Base-by-base conservation (phyloP, 2,113 vertebrate genomes). In the Esox niger region DNA sequence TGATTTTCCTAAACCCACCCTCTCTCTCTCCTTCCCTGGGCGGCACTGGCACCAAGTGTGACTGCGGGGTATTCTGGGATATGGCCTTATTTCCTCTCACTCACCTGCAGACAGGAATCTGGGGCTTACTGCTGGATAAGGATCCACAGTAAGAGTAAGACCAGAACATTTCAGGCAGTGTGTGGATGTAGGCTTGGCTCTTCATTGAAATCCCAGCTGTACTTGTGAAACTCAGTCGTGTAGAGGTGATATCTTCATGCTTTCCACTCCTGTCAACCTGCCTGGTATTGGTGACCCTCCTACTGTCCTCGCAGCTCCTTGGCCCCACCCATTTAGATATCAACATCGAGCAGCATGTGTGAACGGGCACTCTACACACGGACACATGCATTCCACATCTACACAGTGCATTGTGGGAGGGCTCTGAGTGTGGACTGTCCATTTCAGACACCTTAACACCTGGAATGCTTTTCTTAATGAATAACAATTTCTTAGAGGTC, bases 381-480 rank as follows among this genome's bases (percentile, higher is more conserved):
- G 27, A 65, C 33, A 32, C 25, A 56, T 26, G 64, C 74, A 67
- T 78, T 76, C 66, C 65, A 49, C 27, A 31, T 56, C 15, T 38
- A 64, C 64, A 73, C 62, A 70, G 61, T 57, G 31, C 33, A 35
- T 64, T 59, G 58, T 64, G 61, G 23, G 61, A 52, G 0, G 47
- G 47, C 6, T 17, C n/a, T 5, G 13, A 64, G 66, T 66, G 60
- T 79, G 54, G 69, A 61, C 3, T 2, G n/a, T 69, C 71, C n/a
- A 7, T 43, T 8, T 70, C 47, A 23, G 35, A 68, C 71, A 71
- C 52, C 38, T 57, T 79, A 49, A 83, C 86, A 88, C 80, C 87
- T 89, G 84, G 84, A 85, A 79, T 81, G 59, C 74, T 85, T 86
- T 72, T 70, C 60, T 59, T 81, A 81, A 88, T 88, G 69, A 87